Evolutionary conservation across 2,888 invertebrate genomes (phyloP).

Genomic region (Embidobia sp.): DNA sequence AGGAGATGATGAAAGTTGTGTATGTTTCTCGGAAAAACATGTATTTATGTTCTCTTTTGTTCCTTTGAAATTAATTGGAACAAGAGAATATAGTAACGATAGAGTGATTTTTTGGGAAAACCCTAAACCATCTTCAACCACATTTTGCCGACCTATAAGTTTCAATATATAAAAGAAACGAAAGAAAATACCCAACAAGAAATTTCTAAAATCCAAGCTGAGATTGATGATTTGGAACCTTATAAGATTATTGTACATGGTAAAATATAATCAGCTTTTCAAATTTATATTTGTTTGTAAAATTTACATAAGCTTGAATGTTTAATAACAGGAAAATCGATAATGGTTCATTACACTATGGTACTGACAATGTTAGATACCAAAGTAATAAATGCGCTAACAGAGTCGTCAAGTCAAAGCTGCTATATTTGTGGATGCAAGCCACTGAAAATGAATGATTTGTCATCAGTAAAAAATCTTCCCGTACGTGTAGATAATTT

Average conservation of each 20-base stretch:
- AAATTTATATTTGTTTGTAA: no score
- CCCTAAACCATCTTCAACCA: slow-evolving; percentile 11
- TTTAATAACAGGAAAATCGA: not conserved
- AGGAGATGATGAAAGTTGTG: not conserved
- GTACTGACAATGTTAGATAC: slow-evolving; percentile 6
- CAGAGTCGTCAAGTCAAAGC: slow-evolving; percentile 4
- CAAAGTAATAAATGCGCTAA: slow-evolving; percentile 18
- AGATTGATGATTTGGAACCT: no score
- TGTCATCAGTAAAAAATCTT: not conserved
- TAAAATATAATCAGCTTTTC: no score
- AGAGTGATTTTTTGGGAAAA: not conserved
- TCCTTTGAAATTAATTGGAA: slow-evolving; percentile 1
- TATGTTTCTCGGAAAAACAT: not conserved
- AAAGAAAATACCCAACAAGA: not conserved
- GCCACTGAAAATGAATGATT: slow-evolving; percentile 22
- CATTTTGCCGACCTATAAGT: slow-evolving; percentile 20
- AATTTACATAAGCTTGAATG: no score
- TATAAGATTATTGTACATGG: no score
- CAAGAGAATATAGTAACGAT: not conserved
- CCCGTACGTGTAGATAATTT: slow-evolving; percentile 1
- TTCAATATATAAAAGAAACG: slow-evolving; percentile 11
- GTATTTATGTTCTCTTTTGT: slow-evolving; percentile 18
- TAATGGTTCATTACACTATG: slow-evolving; percentile 5
- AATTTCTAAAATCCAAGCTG: no score
- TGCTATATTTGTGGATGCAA: slow-evolving; percentile 13